Evolutionary conservation across 2,797 vertebrate genomes (phyloP).

Genomic region (Diplodus sargus): DNA sequence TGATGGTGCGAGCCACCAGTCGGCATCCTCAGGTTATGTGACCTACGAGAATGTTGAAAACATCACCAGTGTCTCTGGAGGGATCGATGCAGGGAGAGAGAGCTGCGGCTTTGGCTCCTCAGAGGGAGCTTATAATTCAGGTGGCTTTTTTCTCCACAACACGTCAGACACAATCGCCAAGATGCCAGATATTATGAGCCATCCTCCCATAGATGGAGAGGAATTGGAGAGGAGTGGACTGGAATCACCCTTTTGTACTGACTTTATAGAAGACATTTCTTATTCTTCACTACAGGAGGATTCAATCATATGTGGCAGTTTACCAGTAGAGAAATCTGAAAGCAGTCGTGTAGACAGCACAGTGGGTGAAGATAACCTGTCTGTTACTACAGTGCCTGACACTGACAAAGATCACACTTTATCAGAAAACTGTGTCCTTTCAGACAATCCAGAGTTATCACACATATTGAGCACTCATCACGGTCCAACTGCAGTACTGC

Average conservation of each 20-base stretch:
- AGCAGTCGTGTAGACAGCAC: slow-evolving; percentile 14
- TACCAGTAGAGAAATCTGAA: slow-evolving; percentile 15
- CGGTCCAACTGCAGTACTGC: slow-evolving; percentile 29
- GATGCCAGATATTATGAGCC: slow-evolving; percentile 79
- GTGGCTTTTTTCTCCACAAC: slow-evolving; percentile 65
- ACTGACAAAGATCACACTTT: slow-evolving; percentile 29
- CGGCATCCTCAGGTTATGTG: slow-evolving; percentile 74
- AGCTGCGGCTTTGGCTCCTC: slow-evolving; percentile 15
- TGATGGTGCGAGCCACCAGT: slow-evolving; percentile 54
- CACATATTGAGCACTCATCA: slow-evolving; percentile 7
- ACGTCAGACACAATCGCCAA: slow-evolving; percentile 63
- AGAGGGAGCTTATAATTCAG: slow-evolving; percentile 19
- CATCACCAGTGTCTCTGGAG: slow-evolving; percentile 35
- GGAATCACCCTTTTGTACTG: slow-evolving; percentile 38
- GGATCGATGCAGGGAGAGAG: slow-evolving; percentile 17
- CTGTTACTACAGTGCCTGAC: neutral
- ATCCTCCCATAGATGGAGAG: slow-evolving; percentile 80
- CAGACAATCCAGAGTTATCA: slow-evolving; percentile 34
- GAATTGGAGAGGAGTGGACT: slow-evolving; percentile 72
- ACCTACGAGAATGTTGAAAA: slow-evolving; percentile 69
- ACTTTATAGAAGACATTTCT: slow-evolving; percentile 42
- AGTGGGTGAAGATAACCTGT: slow-evolving; percentile 22
- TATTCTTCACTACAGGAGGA: slow-evolving; percentile 27
- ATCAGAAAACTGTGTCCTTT: slow-evolving; percentile 31
- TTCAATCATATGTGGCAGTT: slow-evolving; percentile 31